Conservation (phyloP, 2,797 vertebrate genomes). For the Fratercula arctica region DNA sequence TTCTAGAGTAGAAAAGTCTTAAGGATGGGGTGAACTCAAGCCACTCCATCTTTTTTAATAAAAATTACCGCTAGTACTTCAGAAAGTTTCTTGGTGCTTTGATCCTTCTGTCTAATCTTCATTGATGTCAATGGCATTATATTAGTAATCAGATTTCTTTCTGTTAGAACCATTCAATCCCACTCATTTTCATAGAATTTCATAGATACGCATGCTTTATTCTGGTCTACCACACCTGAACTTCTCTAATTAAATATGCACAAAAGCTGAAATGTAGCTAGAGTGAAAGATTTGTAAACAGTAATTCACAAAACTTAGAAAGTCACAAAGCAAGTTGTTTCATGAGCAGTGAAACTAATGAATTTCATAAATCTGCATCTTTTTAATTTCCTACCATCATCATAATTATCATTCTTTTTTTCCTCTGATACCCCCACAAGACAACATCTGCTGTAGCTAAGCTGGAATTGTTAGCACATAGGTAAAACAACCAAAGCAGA, state of each 20-base stretch:
- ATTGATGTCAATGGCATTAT: background rate
- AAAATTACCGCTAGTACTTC: background rate
- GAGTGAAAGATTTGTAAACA: background rate
- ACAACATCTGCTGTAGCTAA: background rate
- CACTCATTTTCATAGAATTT: background rate
- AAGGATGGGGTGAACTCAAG: background rate
- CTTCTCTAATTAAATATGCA: background rate
- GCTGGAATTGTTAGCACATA: background rate
- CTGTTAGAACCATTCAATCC: background rate
- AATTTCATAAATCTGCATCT: background rate
- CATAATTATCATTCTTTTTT: background rate
- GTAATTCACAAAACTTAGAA: background rate
- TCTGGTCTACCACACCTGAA: background rate
- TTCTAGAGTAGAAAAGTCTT: background rate
- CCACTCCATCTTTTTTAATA: background rate
- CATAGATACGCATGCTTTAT: background rate
- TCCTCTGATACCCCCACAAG: background rate
- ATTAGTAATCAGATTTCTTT: background rate
- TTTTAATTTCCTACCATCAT: background rate
- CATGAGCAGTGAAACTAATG: background rate
- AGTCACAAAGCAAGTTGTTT: background rate
- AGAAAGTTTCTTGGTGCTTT: background rate
- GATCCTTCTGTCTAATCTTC: background rate
- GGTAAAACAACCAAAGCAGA: background rate
- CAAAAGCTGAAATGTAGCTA: background rate